Percentiles rank a stretch among this genome's conserved stretches.
These are phyloP conservation scores for Xiphorhynchus erythropygius DNA, from an alignment of 2,797 vertebrate genomes.

Conservation along the genomic window DNA sequence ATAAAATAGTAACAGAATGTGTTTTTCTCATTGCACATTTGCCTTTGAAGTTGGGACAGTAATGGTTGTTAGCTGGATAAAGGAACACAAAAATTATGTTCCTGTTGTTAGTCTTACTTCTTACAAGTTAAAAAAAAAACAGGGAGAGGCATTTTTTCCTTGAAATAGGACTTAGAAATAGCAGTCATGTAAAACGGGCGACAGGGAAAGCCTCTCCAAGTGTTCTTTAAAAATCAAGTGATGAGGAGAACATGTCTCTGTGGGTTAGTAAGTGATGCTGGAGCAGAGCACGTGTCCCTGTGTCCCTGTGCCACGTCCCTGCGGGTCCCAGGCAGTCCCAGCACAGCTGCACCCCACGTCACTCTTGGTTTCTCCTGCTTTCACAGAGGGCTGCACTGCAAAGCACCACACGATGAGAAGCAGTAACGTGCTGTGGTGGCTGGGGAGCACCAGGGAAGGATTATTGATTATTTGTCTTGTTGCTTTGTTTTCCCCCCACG, in stretches of 20 bases:
- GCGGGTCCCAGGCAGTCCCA: not conserved
- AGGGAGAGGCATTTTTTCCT: not conserved
- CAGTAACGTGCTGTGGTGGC: not conserved
- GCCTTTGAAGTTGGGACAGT: not conserved
- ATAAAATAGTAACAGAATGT: not conserved
- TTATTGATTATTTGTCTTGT: not conserved
- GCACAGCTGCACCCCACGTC: not conserved
- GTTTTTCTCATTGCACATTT: not conserved
- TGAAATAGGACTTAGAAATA: not conserved
- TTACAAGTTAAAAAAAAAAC: not conserved
- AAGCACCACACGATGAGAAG: not conserved
- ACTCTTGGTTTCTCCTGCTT: not conserved
- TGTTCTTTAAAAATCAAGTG: not conserved
- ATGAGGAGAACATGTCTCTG: fast-evolving
- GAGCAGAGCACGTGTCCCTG: not conserved
- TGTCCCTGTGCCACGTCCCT: not conserved
- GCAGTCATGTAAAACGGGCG: not conserved
- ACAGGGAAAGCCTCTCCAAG: not conserved
- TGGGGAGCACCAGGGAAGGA: not conserved
- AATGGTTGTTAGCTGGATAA: not conserved
- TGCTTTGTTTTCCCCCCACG: not conserved
- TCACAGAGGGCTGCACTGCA: not conserved
- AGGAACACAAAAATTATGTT: not conserved
- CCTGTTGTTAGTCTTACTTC: not conserved
- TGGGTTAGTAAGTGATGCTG: not conserved